Base-by-base conservation (phyloP, 2,113 vertebrate species). In the Theristicus caerulescens region DNA sequence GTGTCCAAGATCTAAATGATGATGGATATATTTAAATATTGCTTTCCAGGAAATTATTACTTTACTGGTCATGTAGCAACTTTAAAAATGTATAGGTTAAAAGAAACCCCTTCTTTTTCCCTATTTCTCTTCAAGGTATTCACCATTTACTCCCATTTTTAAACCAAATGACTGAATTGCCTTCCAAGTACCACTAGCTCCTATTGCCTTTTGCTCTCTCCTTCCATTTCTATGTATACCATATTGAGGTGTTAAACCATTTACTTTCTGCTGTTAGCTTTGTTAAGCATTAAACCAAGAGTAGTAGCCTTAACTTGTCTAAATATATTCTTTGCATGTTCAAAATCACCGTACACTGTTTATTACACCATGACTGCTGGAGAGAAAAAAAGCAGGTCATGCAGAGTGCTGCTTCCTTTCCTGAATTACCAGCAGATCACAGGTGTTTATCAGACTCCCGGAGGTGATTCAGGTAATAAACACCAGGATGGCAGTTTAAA, bases 1-100 rank as follows among this genome's bases (percentile, higher is more conserved):
- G 96, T 98, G 98, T 98, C 98, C 97, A 97, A 98, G 97, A 91
- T 91, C 93, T 98, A 98, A 98, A 98, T 97, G 97, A 98, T 98
- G 98, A 98, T 98, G 96, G 97, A 98, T 98, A 98, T 93, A 98
- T 98, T 98, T 98, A 98, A 98, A 97, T 97, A 98, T 97, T 97
- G 90, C 97, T 98, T 98, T 98, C 95, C 67, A 72, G 82, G 92
- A 98, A 98, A 98, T 98, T 95, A 97, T 95, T 97, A 98, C 96
- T 98, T 97, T 97, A 97, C 96, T 95, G 94, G 93, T 97, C 96
- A 96, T 93, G 94, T 97, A 78, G 59, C 85, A 97, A 96, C 96
- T 98, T 98, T 52, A 90, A 87, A 97, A 96, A 96, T 88, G 18
- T 95, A 61, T 65, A 94, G 72, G 74, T 96, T 97, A 94, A 97